Conservation (phyloP, 2,113 vertebrate genomes). For the Sterna hirundo region DNA sequence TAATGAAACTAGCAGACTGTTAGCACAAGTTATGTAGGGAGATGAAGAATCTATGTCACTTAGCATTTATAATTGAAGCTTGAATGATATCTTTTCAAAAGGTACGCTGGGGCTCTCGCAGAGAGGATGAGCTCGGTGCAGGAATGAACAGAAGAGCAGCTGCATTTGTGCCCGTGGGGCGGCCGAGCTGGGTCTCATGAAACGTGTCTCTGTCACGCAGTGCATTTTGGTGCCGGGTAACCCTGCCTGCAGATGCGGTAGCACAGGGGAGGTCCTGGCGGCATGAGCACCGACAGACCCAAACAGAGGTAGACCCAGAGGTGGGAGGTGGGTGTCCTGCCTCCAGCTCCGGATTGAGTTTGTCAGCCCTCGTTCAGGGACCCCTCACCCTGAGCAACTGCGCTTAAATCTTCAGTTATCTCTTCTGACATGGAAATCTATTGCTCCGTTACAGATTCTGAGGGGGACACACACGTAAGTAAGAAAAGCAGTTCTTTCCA, state of each 20-base stretch:
- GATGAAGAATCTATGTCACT: background rate
- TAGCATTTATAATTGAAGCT: background rate
- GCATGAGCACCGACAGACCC: background rate
- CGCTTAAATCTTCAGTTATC: background rate
- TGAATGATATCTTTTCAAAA: background rate
- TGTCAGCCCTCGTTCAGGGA: background rate
- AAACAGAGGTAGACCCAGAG: background rate
- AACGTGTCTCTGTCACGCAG: accelerated
- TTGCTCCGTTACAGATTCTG: background rate
- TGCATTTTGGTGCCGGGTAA: too few species aligned
- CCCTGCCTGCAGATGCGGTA: too few species aligned
- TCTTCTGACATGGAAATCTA: background rate
- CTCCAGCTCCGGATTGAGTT: background rate
- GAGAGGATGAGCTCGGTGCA: background rate
- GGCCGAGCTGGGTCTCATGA: background rate
- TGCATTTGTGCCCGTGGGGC: background rate
- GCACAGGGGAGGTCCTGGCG: background rate
- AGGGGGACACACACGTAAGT: background rate
- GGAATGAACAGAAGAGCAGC: background rate
- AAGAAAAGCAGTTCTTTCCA: background rate
- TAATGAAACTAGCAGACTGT: background rate
- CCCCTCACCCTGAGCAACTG: background rate
- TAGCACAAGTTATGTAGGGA: background rate
- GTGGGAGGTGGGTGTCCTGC: background rate
- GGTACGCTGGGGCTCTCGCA: background rate